phyloP scores from a whole-genome alignment of 2,888 invertebrate species.

The Gnatocerus cornutus region DNA sequence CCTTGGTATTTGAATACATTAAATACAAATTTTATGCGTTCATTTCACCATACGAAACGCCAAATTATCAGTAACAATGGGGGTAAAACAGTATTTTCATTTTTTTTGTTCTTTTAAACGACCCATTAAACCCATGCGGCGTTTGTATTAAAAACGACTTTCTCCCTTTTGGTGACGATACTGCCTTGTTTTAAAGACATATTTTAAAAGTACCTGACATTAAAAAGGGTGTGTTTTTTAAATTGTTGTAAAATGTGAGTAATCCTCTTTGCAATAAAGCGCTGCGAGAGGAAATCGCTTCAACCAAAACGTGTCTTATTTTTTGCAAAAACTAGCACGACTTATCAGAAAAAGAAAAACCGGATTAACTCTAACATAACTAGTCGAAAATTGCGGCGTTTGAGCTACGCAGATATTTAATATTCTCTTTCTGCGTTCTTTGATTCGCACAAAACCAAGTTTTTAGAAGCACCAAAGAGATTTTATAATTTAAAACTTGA shows the following conservation, averaged over 20 bases:
- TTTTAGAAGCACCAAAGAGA: no score
- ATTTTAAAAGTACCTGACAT: conserved; percentile 2
- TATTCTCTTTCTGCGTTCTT: no score
- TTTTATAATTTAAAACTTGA: no score
- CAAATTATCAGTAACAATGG: conserved; percentile 23
- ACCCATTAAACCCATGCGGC: conserved; percentile 20
- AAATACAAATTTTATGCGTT: conserved; percentile 26
- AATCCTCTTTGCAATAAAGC: conserved; percentile 7
- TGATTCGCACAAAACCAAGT: no score
- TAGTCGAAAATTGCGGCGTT: no score
- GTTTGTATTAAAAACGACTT: conserved; percentile 28
- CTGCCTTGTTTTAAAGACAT: conserved; percentile 16
- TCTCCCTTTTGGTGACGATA: conserved; percentile 6
- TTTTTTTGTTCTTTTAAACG: conserved; percentile 23
- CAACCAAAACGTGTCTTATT: conserved; percentile 10
- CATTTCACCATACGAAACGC: conserved; percentile 10
- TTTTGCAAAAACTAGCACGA: no score
- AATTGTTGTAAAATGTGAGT: conserved; percentile 20
- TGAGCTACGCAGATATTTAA: no score
- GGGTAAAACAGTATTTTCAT: conserved; percentile 20
- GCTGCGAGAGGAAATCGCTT: background rate
- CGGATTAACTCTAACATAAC: no score
- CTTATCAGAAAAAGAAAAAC: no score
- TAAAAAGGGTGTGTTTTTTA: conserved; percentile 15
- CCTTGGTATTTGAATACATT: conserved; percentile 26